Conservation (phyloP, 1,140 invertebrate genomes). For the Anastrepha obliqua region DNA sequence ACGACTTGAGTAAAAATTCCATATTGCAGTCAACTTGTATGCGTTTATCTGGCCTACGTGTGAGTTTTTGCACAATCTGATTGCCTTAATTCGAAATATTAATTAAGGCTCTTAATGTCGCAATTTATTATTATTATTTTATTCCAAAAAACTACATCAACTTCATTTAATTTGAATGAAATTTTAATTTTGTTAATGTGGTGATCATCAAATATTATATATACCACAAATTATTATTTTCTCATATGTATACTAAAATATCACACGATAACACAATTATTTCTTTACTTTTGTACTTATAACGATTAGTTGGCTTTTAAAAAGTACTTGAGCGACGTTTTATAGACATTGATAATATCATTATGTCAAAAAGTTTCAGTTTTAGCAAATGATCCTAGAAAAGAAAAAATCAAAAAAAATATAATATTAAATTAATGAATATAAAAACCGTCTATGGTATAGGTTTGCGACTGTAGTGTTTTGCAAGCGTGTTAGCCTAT, state of each 20-base stretch:
- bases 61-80: background rate
- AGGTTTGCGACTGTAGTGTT: background rate
- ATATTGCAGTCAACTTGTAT: conserved; percentile 59
- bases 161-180: background rate
- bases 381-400: conserved; percentile 70
- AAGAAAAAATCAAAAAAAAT: conserved; percentile 50
- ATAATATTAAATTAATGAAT: conserved; percentile 14
- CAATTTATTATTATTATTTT: background rate
- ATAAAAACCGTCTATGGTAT: background rate
- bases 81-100: conserved; percentile 5
- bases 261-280: background rate
- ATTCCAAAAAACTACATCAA: conserved; percentile 10
- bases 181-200: background rate
- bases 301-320: conserved; percentile 53
- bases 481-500: background rate
- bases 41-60: no score
- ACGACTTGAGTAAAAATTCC: conserved; percentile 73
- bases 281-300: conserved; percentile 9
- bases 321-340: conserved; percentile 53
- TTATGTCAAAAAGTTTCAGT: conserved; percentile 72
- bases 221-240: background rate
- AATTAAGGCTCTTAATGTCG: background rate
- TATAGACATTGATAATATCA: conserved; percentile 71
- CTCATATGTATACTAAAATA: background rate
- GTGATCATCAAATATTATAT: background rate